phyloP scores from a whole-genome alignment of 2,888 invertebrate genomes.

The Euproctis similis region DNA sequence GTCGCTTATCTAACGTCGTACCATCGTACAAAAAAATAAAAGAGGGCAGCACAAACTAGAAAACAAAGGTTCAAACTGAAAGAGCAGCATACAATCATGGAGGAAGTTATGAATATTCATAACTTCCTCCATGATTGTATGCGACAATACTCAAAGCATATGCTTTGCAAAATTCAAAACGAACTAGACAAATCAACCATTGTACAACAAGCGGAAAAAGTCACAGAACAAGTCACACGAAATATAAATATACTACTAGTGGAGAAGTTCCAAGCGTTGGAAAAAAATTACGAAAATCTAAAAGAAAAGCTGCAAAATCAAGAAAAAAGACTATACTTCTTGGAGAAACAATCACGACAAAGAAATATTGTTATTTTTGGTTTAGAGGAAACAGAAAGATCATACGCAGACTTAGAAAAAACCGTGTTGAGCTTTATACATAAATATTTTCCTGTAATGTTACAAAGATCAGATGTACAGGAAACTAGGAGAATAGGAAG shows the following conservation, averaged over 20 bases:
- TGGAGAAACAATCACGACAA: not conserved
- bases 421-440: not conserved
- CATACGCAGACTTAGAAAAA: no score
- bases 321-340: no score
- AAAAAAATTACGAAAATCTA: not conserved
- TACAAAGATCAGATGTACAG: not conserved
- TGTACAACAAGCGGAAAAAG: not conserved
- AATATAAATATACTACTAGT: not conserved
- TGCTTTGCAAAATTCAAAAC: slow-evolving; percentile 3
- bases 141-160: no score
- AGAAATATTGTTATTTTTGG: no score
- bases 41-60: not conserved
- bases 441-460: not conserved
- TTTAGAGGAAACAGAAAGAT: no score
- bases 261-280: not conserved
- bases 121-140: no score
- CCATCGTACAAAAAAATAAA: no score
- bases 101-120: slow-evolving; percentile 4
- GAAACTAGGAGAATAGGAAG: no score
- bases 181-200: no score
- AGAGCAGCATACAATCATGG: slow-evolving; percentile 1
- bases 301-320: not conserved
- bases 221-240: not conserved
- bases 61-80: not conserved
- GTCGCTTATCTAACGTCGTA: not conserved